phyloP scores from a whole-genome alignment of 2,888 invertebrate species.

The Lamellibrachia satsuma region DNA sequence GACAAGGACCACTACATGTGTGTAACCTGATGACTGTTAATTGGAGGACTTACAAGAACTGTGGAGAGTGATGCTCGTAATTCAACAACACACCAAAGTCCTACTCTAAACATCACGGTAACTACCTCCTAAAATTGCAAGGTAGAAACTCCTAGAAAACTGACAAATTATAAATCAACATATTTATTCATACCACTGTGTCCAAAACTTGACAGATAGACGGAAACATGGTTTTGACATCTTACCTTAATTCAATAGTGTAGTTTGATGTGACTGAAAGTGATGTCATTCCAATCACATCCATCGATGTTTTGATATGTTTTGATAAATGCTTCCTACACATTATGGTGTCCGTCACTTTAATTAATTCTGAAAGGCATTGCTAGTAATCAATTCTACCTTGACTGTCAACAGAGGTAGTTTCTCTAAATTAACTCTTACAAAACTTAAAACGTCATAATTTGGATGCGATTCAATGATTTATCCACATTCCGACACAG shows the following conservation, averaged over 20 bases:
- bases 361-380: neutral
- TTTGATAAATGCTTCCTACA: conserved; percentile 4
- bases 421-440: neutral
- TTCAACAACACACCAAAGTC: neutral
- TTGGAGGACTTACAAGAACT: neutral
- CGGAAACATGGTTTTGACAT: neutral
- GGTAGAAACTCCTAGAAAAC: neutral
- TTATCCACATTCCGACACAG: neutral
- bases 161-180: neutral
- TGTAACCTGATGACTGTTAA: neutral
- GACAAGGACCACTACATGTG: too few relatives aligned
- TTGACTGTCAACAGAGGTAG: neutral
- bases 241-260: neutral
- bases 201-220: neutral
- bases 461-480: conserved; percentile 3
- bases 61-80: neutral
- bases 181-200: neutral
- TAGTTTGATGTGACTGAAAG: neutral
- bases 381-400: neutral
- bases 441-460: neutral
- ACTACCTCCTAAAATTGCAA: too few relatives aligned
- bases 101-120: neutral
- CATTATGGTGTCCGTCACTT: neutral
- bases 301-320: neutral
- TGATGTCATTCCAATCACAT: neutral